Percentiles rank a stretch among this genome's conserved stretches.
Evolutionary conservation across 2,797 vertebrate species (phyloP).

Genomic region (Schizothorax lantsangensis): DNA sequence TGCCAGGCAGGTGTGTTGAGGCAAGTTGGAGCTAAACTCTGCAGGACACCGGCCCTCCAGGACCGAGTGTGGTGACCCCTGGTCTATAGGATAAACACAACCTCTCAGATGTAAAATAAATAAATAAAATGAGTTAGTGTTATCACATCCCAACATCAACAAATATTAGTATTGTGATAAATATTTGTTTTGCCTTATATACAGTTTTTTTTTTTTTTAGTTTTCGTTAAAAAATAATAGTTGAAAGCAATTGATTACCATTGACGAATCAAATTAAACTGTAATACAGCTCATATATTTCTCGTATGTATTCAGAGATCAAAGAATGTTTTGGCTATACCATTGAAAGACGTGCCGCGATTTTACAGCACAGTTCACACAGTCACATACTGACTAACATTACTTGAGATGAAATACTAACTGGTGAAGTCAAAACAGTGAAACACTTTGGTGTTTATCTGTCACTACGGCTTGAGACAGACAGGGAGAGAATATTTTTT

Average conservation of each 20-base stretch:
- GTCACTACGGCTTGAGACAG: conserved; percentile 63
- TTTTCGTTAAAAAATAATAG: not conserved
- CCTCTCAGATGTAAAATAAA: conserved; percentile 44
- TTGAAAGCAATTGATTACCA: not conserved
- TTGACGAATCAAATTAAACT: not conserved
- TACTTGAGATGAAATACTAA: not conserved
- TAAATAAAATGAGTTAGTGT: not conserved
- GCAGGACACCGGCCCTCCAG: too few relatives aligned
- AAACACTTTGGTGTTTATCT: conserved; percentile 73
- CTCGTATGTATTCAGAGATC: not conserved
- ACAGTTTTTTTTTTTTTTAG: not conserved
- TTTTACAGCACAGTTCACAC: not conserved
- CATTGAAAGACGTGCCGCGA: not conserved
- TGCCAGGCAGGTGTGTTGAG: too few relatives aligned
- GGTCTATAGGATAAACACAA: conserved; percentile 52
- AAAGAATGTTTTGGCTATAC: not conserved
- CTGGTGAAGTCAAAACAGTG: conserved; percentile 19
- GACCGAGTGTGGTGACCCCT: too few relatives aligned
- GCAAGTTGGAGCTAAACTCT: too few relatives aligned
- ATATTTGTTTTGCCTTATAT: not conserved
- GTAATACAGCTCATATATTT: not conserved
- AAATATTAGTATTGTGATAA: not conserved
- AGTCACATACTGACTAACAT: not conserved
- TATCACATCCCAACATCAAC: conserved; percentile 12
- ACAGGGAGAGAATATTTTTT: conserved; percentile 70